phyloP scores from a whole-genome alignment of 2,888 invertebrate genomes.

The Drosophila ustulata region DNA sequence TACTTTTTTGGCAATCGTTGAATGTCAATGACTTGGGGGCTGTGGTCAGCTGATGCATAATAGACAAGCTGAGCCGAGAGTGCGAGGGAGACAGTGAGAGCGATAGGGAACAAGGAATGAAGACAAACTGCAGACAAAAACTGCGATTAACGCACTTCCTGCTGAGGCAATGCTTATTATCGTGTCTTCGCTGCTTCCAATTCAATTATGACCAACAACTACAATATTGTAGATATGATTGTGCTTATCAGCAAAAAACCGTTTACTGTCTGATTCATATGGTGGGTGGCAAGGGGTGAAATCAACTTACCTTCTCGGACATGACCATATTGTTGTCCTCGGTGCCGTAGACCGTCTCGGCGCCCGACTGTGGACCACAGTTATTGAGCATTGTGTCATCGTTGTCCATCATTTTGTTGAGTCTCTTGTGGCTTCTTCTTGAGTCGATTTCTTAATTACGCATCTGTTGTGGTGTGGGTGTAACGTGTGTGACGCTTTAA shows the following conservation, averaged over 20 bases:
- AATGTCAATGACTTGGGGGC: conserved; percentile 77
- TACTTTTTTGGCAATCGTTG: conserved; percentile 34
- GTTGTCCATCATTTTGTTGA: conserved; percentile 81
- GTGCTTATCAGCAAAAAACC: conserved; percentile 37
- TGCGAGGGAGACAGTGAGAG: conserved; percentile 1
- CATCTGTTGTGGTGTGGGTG: conserved; percentile 30
- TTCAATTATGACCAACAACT: conserved; percentile 20
- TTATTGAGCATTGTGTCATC: conserved; percentile 83
- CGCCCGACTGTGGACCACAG: conserved; percentile 86
- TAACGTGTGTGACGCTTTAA: conserved; percentile 13
- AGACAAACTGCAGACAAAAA: conserved; percentile 41
- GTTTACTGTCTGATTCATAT: conserved; percentile 45
- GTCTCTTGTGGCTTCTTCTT: conserved; percentile 41
- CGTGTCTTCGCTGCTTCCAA: too few species aligned
- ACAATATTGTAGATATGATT: conserved; percentile 27
- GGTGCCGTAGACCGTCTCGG: conserved; percentile 96
- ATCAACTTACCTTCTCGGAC: conserved; percentile 93
- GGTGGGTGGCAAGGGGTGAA: not conserved
- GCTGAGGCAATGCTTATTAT: conserved; percentile 21
- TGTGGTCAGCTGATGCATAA: conserved; percentile 70
- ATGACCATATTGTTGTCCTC: conserved; percentile 98
- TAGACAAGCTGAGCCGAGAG: conserved; percentile 54
- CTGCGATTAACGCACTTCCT: conserved; percentile 65
- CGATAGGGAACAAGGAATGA: conserved; percentile 7
- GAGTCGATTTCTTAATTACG: conserved; percentile 46